phyloP scores from a whole-genome alignment of 2,797 vertebrate genomes.

The Acanthiza pusilla region DNA sequence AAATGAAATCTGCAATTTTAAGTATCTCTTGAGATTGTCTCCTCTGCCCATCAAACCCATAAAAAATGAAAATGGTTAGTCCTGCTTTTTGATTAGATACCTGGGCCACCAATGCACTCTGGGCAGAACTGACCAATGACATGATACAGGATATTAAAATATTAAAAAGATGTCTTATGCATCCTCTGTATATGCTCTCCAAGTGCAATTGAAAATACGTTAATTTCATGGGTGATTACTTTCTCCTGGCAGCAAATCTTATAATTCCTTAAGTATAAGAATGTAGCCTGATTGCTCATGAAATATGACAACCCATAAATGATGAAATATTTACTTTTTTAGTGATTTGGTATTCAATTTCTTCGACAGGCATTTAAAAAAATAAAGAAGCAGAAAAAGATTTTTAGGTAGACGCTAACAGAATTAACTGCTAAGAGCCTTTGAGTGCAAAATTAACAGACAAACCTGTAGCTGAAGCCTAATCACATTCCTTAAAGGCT shows the following conservation, averaged over 20 bases:
- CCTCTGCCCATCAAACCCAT: neutral
- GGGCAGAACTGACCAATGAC: neutral
- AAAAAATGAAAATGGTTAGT: neutral
- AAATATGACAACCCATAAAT: neutral
- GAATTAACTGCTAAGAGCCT: neutral
- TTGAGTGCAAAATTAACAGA: neutral
- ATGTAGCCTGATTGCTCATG: neutral
- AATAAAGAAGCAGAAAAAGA: neutral
- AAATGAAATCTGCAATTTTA: neutral
- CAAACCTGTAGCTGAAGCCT: neutral
- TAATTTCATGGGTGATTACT: neutral
- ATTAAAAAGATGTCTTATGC: neutral
- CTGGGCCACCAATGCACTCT: neutral
- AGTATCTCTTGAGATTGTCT: neutral
- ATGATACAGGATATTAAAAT: neutral
- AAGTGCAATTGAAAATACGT: neutral
- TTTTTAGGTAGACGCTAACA: neutral
- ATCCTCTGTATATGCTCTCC: neutral
- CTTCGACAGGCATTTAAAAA: neutral
- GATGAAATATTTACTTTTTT: neutral
- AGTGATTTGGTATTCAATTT: neutral
- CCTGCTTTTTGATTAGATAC: neutral
- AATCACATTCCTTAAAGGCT: neutral
- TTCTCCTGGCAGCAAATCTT: neutral
- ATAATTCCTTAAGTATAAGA: neutral